A percentile compares a stretch with the other conserved stretches of the same genome.
Evolutionary conservation across 2,797 vertebrate genomes (phyloP).

Genomic region (Malurus splendens): DNA sequence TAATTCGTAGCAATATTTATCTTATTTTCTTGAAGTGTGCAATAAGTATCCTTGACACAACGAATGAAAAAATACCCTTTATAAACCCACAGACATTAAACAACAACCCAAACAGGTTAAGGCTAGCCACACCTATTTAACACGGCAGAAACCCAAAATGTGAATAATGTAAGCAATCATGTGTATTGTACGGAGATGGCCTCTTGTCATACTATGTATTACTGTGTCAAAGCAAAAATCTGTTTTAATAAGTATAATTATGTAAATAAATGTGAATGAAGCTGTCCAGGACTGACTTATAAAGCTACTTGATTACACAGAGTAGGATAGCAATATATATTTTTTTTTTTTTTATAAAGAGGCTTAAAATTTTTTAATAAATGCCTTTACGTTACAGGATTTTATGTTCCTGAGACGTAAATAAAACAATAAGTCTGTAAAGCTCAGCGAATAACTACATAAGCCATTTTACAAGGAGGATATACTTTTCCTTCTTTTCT

Average conservation of each 20-base stretch:
- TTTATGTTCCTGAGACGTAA: conserved; percentile 44
- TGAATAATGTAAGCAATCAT: not conserved
- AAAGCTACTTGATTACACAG: not conserved
- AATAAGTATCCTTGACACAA: not conserved
- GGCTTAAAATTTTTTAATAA: not conserved
- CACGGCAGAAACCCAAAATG: not conserved
- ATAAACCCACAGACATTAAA: not conserved
- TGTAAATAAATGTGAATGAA: not conserved
- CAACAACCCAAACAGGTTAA: not conserved
- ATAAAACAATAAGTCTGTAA: conserved; percentile 58
- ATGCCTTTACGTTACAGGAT: not conserved
- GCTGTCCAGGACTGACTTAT: not conserved
- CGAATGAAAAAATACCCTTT: fast-evolving
- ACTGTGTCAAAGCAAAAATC: not conserved
- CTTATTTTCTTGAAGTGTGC: not conserved
- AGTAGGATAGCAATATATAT: not conserved
- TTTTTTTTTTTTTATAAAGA: not conserved
- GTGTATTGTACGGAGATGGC: not conserved
- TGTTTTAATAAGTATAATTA: not conserved
- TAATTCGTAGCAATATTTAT: not conserved
- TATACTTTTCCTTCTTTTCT: conserved; percentile 61
- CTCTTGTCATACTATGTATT: not conserved
- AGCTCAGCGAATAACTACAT: conserved; percentile 38
- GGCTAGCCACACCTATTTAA: not conserved
- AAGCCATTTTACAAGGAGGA: conserved; percentile 54